phyloP scores from a whole-genome alignment of 1,140 invertebrate species.

The Gryon sp. region DNA sequence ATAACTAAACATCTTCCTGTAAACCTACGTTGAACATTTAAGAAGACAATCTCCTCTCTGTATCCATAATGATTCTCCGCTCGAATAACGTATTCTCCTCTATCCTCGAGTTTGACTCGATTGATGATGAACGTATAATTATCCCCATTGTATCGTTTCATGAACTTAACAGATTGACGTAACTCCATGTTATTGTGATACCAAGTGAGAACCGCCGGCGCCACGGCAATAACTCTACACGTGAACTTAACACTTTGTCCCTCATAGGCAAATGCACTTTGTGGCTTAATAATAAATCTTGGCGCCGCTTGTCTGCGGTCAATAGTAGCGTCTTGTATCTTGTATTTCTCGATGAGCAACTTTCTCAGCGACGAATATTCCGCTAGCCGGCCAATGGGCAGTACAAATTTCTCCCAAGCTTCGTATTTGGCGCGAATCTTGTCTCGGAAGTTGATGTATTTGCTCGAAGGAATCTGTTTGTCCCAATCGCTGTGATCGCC shows the following conservation, averaged over 20 bases:
- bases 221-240: constrained; percentile 96
- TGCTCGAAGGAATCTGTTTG: constrained; percentile 87
- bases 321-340: constrained; percentile 96
- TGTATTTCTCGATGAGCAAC: constrained; percentile 96
- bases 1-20: not conserved
- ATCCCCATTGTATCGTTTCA: constrained; percentile 97
- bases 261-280: constrained; percentile 96
- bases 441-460: constrained; percentile 93
- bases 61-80: constrained; percentile 99
- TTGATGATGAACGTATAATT: constrained; percentile 99
- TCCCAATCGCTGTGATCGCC: constrained; percentile 89
- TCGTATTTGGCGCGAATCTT: constrained; percentile 91
- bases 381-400: constrained; percentile 97
- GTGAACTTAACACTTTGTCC: constrained; percentile 98
- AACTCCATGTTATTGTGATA: constrained; percentile 95
- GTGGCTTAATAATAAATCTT: constrained; percentile 97
- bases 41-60: constrained; percentile 96
- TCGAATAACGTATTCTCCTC: constrained; percentile 97
- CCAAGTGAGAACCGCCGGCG: constrained; percentile 97
- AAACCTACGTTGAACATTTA: constrained; percentile 96
- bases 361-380: constrained; percentile 99
- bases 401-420: constrained; percentile 94
- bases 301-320: constrained; percentile 98
- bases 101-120: constrained; percentile 94
- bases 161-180: constrained; percentile 98